Evolutionary conservation across 2,113 vertebrate genomes (phyloP), one percentile per base, ranked within the genome.

Genomic region (Hassar affinis): DNA sequence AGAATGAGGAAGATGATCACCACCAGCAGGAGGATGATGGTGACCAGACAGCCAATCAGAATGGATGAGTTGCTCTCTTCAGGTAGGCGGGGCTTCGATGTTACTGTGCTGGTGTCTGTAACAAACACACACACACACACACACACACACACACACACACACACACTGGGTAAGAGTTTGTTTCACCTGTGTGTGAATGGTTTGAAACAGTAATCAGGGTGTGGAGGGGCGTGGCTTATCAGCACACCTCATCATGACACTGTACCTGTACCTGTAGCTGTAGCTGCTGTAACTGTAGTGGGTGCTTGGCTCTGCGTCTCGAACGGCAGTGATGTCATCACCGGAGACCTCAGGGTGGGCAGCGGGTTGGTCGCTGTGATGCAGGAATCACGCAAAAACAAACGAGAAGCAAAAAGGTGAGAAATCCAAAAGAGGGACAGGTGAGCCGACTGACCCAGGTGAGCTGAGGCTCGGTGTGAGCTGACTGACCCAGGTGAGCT

Each of bases 1-100:
- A 98, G 94, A 89, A 98, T 98, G 83, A 96, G 90, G 76, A 96
- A 90, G 89, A 98, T 98, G 85, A 97, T 93, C 87, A 96, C 88
- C 84, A 98, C 91, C 68, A 98, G 90, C 71, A 98, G 93, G 5
- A 98, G 94, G 87, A 98, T 98, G 88, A 98, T 98, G 85, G 95
- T 95, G 87, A 98, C 96, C 81, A 98, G 92, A 88, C 96, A 97
- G 89, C 96, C 95, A 83, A 97, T 96, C 0, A 97, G 93, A 83
- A 96, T 85, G 71, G 96, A 95, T 4, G 95, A 95, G 69, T 88
- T 96, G 56, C 92, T 90, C 51, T 94, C 92, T 0, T 95, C 95
- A 1, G 92, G 87, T 1, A 89, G 86, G 57, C 85, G 90, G 11
- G 89, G 94, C 85, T 92, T 85, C 20, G 93, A 92, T 0, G 94